Percentiles rank a stretch among this genome's conserved stretches.
These are phyloP conservation scores for Tetramorium simillimum DNA, from an alignment of 1,140 invertebrate species.

Conservation along the genomic window DNA sequence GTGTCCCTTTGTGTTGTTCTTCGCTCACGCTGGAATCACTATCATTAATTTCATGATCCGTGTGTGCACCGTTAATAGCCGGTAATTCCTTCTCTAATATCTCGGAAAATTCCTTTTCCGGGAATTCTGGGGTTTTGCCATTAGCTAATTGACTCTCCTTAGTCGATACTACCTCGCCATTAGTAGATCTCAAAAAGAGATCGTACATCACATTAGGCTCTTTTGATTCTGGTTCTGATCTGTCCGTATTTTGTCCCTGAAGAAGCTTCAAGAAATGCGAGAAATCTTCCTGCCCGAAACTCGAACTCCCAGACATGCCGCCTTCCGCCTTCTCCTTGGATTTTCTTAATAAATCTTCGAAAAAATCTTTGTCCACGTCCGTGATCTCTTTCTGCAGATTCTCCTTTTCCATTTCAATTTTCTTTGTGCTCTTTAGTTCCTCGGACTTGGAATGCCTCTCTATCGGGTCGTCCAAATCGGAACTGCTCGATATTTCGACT, in stretches of 20 bases:
- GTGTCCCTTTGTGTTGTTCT: conserved; percentile 3
- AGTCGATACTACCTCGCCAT: neutral
- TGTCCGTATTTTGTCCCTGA: conserved; percentile 76
- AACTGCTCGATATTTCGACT: conserved; percentile 81
- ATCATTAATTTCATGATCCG: conserved; percentile 68
- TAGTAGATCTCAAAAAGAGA: conserved; percentile 30
- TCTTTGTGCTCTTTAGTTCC: conserved; percentile 71
- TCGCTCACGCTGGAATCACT: conserved; percentile 60
- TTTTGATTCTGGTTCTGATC: conserved; percentile 63
- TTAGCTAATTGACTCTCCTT: conserved; percentile 21
- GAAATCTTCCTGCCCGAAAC: conserved; percentile 83
- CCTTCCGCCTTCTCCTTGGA: conserved; percentile 80
- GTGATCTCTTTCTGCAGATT: conserved; percentile 83
- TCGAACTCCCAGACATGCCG: conserved; percentile 80
- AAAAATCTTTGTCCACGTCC: conserved; percentile 84
- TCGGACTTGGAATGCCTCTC: conserved; percentile 82
- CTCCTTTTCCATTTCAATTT: conserved; percentile 76
- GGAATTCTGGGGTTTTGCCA: conserved; percentile 75
- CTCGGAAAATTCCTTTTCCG: conserved; percentile 80
- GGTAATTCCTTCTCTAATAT: conserved; percentile 78
- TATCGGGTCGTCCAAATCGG: conserved; percentile 83
- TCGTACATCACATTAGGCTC: conserved; percentile 10
- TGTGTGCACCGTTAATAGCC: conserved; percentile 24
- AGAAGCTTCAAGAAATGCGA: conserved; percentile 83
- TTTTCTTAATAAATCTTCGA: conserved; percentile 78